These are phyloP conservation scores for Eulimnadia texana DNA, from an alignment of 1,140 invertebrate genomes.

Conservation along the genomic window DNA sequence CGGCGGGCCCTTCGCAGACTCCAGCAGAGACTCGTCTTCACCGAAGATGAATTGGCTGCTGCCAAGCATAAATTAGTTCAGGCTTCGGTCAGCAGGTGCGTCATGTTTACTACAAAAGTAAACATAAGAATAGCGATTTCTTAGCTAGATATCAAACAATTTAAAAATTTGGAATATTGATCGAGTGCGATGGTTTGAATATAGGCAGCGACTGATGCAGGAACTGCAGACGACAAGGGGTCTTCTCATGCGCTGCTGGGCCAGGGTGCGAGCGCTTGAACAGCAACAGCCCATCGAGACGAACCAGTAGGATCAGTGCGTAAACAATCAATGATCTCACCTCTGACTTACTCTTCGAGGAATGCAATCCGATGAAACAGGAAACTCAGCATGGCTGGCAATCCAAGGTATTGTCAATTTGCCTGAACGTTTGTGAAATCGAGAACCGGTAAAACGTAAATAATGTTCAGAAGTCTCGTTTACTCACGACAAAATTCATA, in stretches of 20 bases:
- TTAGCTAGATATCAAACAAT: neutral
- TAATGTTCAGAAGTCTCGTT: no score
- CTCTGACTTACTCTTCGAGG: neutral
- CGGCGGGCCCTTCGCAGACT: neutral
- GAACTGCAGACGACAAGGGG: conserved; percentile 8
- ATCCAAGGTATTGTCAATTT: no score
- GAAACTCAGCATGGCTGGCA: no score
- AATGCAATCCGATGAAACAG: no score
- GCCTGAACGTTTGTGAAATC: no score
- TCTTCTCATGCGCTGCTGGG: conserved; percentile 6
- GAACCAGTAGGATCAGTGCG: neutral
- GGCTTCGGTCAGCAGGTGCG: conserved; percentile 2
- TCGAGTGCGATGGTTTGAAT: neutral
- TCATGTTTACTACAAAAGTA: neutral
- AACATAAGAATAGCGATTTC: neutral
- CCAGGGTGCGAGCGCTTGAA: neutral
- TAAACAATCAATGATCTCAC: neutral
- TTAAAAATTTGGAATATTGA: no score
- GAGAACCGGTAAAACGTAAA: no score
- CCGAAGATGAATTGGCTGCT: conserved; percentile 3
- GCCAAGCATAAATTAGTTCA: neutral
- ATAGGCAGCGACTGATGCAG: conserved; percentile 10
- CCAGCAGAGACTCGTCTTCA: conserved; percentile 2
- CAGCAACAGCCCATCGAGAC: neutral
- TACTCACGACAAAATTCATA: no score